Evolutionary conservation across 1,140 invertebrate species (phyloP), one percentile per base, ranked within the genome.

Genomic region (Bombus polaris): DNA sequence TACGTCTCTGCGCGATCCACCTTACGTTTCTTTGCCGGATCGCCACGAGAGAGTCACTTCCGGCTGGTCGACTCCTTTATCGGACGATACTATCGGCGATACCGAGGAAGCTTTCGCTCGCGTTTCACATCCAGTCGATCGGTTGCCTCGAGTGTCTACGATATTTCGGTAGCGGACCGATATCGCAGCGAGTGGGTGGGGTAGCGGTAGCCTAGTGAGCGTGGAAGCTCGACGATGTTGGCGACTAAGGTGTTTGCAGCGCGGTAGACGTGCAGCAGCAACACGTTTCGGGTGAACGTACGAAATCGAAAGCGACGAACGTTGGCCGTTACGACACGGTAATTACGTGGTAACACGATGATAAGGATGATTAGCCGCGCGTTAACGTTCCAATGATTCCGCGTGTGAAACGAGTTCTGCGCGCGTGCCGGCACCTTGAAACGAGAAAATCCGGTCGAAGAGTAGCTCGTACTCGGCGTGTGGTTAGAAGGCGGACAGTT

Each of bases 361-460:
- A 81, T 81, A 81, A 81, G 68, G 70, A 78, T 57, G 77, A 81
- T 68, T 72, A 68, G 28, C 66, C 35, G 53, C 44, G 76, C 42
- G 83, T 72, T 35, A 70, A 70, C 62, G 83, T 37, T 59, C 62
- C 62, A 32, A 77, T 77, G 75, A 32, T 62, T 62, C 53, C 57
- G 62, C 78, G 66, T 44, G 42, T 37, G 5, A 39, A 42, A 74
- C 47, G 47, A 81, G 62, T 70, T 80, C 6, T 28, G 71, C 39
- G 81, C 70, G 39, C 72, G 81, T 73, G 81, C 57, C 70, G n/a
- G 35, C 72, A 47, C 74, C 68, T 47, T 76, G 71, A 62, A 87
- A 82, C 75, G 66, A 77, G 85, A 87, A 87, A 87, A 87, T 70
- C 80, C 78, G 78, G 78, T 80, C 42, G 65, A 70, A 68, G 47